A percentile compares a stretch with the other conserved stretches of the same genome.
Conservation (phyloP, 1,140 invertebrate genomes). For the Ruditapes philippinarum region DNA sequence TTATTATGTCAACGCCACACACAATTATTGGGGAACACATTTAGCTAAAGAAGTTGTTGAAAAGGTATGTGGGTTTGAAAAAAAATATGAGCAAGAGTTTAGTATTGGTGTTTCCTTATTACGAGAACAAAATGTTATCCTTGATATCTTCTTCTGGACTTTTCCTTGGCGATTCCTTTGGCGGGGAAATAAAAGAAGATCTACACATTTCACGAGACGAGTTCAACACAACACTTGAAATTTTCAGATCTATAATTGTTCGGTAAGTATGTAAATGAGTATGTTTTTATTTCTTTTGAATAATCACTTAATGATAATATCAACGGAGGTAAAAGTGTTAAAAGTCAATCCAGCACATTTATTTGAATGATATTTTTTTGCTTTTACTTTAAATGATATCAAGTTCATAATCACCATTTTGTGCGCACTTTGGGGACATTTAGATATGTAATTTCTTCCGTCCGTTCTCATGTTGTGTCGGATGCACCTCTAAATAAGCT, state of each 20-base stretch:
- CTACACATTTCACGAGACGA: neutral
- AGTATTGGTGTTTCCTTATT: conserved; percentile 45
- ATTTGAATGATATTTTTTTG: too few relatives aligned
- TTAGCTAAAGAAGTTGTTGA: conserved; percentile 10
- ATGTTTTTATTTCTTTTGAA: too few relatives aligned
- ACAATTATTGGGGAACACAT: conserved; percentile 43
- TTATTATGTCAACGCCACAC: neutral
- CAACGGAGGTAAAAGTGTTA: too few relatives aligned
- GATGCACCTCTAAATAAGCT: too few relatives aligned
- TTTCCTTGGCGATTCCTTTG: neutral
- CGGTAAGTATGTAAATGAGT: neutral
- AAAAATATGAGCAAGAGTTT: conserved; percentile 50
- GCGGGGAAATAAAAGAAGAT: neutral
- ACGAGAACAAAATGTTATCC: neutral
- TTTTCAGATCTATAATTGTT: neutral
- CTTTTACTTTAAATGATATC: too few relatives aligned
- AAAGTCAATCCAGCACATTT: too few relatives aligned
- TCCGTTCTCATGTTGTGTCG: too few relatives aligned
- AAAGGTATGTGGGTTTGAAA: conserved; percentile 65
- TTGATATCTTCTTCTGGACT: neutral
- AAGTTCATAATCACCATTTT: too few relatives aligned
- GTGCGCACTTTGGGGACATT: too few relatives aligned
- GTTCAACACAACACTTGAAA: neutral
- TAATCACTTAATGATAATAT: too few relatives aligned
- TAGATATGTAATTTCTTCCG: too few relatives aligned